Percentiles rank a stretch among this genome's conserved stretches.
Conservation (phyloP, 2,888 invertebrate genomes). For the Thalpophila matura region DNA sequence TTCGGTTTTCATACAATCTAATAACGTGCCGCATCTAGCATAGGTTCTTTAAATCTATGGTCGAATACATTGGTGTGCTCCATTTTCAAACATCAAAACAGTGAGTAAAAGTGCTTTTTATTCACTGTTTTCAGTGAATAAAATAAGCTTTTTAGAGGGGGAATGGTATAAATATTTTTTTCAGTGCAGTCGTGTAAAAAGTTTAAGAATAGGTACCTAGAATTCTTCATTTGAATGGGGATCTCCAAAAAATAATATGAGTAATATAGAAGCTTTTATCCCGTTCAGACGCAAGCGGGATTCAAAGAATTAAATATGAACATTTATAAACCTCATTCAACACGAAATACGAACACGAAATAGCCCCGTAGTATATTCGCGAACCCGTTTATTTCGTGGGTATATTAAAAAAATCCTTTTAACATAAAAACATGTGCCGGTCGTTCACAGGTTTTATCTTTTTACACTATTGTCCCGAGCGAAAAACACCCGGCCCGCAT, state of each 20-base stretch:
- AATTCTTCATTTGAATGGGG: slow-evolving; percentile 36
- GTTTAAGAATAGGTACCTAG: too few species aligned
- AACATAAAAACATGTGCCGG: slow-evolving; percentile 48
- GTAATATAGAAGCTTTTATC: slow-evolving; percentile 33
- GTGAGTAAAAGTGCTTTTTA: too few species aligned
- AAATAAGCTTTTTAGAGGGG: too few species aligned
- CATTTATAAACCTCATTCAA: slow-evolving; percentile 54
- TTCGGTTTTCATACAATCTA: too few species aligned
- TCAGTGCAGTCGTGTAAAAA: too few species aligned
- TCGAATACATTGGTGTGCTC: too few species aligned
- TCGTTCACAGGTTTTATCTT: slow-evolving; percentile 60
- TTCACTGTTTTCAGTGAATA: too few species aligned
- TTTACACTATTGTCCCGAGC: slow-evolving; percentile 65
- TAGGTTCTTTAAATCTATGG: too few species aligned
- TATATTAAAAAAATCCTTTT: slow-evolving; percentile 60
- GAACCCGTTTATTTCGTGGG: slow-evolving; percentile 38
- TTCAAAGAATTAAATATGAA: slow-evolving; percentile 53
- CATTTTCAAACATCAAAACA: too few species aligned
- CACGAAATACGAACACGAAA: slow-evolving; percentile 43
- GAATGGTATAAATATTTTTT: too few species aligned
- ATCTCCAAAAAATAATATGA: slow-evolving; percentile 26
- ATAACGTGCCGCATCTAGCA: too few species aligned
- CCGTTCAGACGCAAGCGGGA: slow-evolving; percentile 28
- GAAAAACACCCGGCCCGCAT: slow-evolving; percentile 54
- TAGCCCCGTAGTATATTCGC: slow-evolving; percentile 19